A percentile compares a stretch with the other conserved stretches of the same genome.
These are phyloP conservation scores for Dryococelus australis DNA, from an alignment of 2,888 invertebrate genomes.

Conservation along the genomic window DNA sequence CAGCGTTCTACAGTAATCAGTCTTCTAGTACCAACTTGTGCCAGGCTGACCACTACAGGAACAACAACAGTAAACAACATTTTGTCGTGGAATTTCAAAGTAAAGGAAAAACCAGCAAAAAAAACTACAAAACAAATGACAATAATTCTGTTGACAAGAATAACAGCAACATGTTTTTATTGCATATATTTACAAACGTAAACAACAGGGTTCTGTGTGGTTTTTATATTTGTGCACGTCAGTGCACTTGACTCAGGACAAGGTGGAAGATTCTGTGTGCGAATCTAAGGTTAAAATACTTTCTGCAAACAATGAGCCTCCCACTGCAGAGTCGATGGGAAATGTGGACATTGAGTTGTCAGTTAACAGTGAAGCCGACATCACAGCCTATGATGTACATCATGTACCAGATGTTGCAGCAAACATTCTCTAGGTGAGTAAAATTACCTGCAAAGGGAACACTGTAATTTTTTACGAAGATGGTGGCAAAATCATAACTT, in stretches of 20 bases:
- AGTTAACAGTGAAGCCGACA: background rate
- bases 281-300: background rate
- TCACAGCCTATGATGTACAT: background rate
- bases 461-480: background rate
- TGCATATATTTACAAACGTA: background rate
- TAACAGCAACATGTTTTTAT: background rate
- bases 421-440: background rate
- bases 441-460: background rate
- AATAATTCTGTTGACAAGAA: background rate
- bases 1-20: background rate
- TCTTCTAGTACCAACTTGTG: background rate
- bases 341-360: background rate
- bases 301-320: background rate
- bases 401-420: background rate
- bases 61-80: background rate
- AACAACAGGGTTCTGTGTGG: background rate
- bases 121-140: background rate
- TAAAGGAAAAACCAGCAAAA: background rate
- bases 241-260: background rate
- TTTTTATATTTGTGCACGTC: background rate
- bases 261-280: background rate
- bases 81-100: background rate
- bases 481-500: background rate
- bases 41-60: background rate
- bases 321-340: background rate